Evolutionary conservation across 2,888 invertebrate species (phyloP), one percentile per base, ranked within the genome.

Genomic region (Oscheius sp.): DNA sequence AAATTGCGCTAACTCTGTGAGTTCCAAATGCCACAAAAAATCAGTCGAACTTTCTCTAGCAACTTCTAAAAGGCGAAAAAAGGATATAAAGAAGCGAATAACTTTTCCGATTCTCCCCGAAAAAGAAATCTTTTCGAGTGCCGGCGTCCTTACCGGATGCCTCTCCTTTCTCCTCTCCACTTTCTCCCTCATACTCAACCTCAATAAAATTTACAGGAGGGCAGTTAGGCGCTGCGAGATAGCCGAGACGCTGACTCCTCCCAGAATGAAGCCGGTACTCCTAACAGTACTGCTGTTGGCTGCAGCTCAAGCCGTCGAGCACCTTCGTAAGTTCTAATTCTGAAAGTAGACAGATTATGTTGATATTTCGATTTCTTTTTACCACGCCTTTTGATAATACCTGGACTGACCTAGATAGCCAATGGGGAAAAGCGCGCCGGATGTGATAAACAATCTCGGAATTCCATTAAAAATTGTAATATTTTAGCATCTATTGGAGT

Each of bases 401-500:
- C n/a, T n/a, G n/a, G n/a, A 54, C 14, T 59, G 59, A 59, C 59
- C 59, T 30, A 59, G 59, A 44, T 59, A 59, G 20, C 14, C 22
- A 32, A 24, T n/a, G 38, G 33, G 36, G 36, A 36, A 36, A 36
- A 14, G 8, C 36, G 8, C 36, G 36, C 36, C 14, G 36, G 14
- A 36, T 36, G n/a, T n/a, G n/a, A n/a, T n/a, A n/a, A n/a, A n/a
- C n/a, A 36, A 36, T 36, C 14, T 36, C 36, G 36, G 36, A 36
- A 14, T 9, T 36, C 14, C 36, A 36, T 36, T 36, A n/a, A 47
- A 20, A 47, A 47, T 20, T 22, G 5, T 2, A 6, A 6, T 14
- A 44, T 67, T 82, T 71, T 74, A 83, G 83, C 77, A 24, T 73
- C 76, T 14, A 74, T 78, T 14, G 67, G 78, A n/a, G 50, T 70